Evolutionary conservation across 2,797 vertebrate genomes (phyloP).

Genomic region (Eulemur coronatus): DNA sequence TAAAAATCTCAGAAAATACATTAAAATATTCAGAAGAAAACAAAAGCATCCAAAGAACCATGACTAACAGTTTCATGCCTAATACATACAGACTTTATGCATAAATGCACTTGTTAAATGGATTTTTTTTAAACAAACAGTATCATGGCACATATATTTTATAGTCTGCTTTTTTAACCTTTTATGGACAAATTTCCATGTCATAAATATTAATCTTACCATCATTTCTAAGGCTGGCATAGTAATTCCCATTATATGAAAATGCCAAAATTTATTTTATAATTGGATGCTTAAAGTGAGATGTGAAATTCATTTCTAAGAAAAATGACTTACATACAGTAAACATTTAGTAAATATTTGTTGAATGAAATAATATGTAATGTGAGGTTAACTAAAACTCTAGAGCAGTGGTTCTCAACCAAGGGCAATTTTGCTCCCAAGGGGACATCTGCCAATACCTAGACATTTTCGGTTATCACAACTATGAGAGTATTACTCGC

Average conservation of each 20-base stretch:
- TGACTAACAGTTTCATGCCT: neutral
- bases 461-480: neutral
- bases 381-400: neutral
- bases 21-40: neutral
- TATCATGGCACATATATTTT: neutral
- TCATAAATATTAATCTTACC: slow-evolving; percentile 23
- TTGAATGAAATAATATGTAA: neutral
- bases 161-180: neutral
- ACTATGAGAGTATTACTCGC: neutral
- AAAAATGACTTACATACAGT: neutral
- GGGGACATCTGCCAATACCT: neutral
- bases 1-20: neutral
- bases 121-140: neutral
- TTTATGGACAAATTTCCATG: neutral
- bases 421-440: neutral
- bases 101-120: neutral
- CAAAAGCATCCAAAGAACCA: neutral
- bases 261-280: neutral
- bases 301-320: neutral
- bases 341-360: neutral
- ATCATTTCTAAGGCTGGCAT: neutral
- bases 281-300: neutral
- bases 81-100: neutral
- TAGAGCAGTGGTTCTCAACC: neutral
- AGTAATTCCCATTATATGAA: neutral